Conservation (phyloP, 37 sponge, comb jelly and placozoan genomes). For the Beroe ovata region DNA sequence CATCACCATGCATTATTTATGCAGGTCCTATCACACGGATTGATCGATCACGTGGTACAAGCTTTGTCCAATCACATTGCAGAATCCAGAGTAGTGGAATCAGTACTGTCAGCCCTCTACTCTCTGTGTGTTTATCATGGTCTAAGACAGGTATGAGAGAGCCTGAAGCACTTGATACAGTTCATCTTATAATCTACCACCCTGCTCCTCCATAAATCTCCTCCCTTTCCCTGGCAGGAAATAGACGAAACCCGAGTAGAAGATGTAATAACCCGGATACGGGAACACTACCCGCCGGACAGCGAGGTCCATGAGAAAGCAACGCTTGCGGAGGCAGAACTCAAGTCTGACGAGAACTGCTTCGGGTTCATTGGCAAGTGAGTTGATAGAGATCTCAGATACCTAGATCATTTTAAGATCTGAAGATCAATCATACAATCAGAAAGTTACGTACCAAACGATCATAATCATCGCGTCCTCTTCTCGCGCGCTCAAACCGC, state of each 20-base stretch:
- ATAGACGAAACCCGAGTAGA: constrained; percentile 47
- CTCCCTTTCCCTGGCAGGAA: too few relatives aligned
- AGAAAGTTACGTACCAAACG: too few relatives aligned
- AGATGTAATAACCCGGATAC: not conserved
- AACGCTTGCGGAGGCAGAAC: constrained; percentile 23
- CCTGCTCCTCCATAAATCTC: too few relatives aligned
- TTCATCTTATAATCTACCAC: too few relatives aligned
- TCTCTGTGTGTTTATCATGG: constrained; percentile 60
- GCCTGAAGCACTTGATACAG: too few relatives aligned
- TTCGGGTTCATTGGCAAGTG: constrained; percentile 62
- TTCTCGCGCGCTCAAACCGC: too few relatives aligned
- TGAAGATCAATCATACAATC: too few relatives aligned
- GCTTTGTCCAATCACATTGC: constrained; percentile 14
- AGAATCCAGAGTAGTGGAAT: constrained; percentile 12
- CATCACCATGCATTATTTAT: too few relatives aligned
- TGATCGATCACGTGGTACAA: constrained; percentile 1
- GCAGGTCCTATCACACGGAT: constrained; percentile 13
- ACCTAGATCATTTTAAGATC: too few relatives aligned
- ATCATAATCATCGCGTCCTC: too few relatives aligned
- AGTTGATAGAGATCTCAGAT: too few relatives aligned
- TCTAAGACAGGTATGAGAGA: constrained; percentile 43
- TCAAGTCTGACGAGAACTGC: constrained; percentile 66
- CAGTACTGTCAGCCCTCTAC: constrained; percentile 55
- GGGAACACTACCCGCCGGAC: not conserved
- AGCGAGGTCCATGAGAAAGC: constrained; percentile 28